Percentiles rank a stretch among this genome's conserved stretches.
Conservation (phyloP, 2,888 invertebrate species). For the Smittia sp. region DNA sequence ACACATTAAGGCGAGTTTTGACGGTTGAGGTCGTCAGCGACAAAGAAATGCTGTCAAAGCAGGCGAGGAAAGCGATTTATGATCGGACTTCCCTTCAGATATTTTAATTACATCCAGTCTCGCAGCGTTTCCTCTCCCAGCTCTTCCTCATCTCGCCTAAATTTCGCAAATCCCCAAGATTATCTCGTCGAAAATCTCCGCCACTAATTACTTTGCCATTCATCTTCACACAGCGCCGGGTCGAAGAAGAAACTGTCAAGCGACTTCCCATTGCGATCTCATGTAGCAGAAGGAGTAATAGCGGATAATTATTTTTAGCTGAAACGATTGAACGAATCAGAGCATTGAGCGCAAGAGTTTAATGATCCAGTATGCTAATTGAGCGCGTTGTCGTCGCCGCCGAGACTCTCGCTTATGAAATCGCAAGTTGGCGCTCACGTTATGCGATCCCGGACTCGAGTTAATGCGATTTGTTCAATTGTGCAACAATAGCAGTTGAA, state of each 20-base stretch:
- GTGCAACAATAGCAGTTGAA: not conserved
- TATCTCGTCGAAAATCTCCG: not conserved
- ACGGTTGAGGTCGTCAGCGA: not conserved
- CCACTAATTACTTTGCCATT: constrained; percentile 32
- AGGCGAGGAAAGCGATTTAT: not conserved
- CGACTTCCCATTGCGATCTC: not conserved
- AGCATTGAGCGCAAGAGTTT: constrained; percentile 20
- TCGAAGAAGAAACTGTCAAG: not conserved
- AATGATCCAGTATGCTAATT: constrained; percentile 30
- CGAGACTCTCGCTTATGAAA: constrained; percentile 7
- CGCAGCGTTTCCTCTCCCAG: not conserved
- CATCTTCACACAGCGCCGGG: constrained; percentile 26
- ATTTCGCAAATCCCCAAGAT: not conserved
- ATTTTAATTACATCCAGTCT: not conserved
- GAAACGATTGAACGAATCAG: not conserved
- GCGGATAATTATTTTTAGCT: not conserved
- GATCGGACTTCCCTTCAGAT: constrained; percentile 4
- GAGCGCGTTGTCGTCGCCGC: not conserved
- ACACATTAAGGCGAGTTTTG: not conserved
- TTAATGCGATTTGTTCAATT: constrained; percentile 3
- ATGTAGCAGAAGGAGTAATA: not conserved
- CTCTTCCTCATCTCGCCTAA: not conserved
- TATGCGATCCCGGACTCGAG: not conserved
- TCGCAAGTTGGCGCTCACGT: constrained; percentile 5
- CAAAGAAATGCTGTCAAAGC: constrained; percentile 5